phyloP scores from a whole-genome alignment of 2,797 vertebrate genomes.

The Sebastes kiyomatsui region DNA sequence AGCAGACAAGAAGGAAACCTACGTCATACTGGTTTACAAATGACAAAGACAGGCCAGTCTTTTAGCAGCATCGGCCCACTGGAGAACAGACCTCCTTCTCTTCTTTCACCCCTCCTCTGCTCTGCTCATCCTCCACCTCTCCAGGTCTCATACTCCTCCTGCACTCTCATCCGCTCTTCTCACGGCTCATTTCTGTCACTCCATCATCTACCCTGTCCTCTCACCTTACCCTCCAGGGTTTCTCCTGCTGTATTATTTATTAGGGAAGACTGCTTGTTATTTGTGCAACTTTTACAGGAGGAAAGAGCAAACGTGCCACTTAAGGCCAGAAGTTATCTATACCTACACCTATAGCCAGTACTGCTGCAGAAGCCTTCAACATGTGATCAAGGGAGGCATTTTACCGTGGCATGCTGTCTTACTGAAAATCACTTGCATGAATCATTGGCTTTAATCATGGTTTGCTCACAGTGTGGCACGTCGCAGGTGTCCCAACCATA shows the following conservation, averaged over 20 bases:
- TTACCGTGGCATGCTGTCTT: neutral
- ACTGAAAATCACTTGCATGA: neutral
- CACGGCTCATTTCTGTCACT: constrained; percentile 18
- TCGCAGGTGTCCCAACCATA: constrained; percentile 24
- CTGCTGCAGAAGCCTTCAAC: neutral
- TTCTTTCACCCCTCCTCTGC: constrained; percentile 7
- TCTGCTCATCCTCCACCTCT: constrained; percentile 17
- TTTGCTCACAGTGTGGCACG: neutral
- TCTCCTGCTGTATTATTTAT: constrained; percentile 61
- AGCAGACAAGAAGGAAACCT: constrained; percentile 25
- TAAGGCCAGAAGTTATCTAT: neutral
- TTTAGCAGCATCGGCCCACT: constrained; percentile 25
- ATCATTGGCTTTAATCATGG: neutral
- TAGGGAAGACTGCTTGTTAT: constrained; percentile 4
- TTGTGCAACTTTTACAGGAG: neutral
- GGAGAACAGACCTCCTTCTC: constrained; percentile 34
- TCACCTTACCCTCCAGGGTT: constrained; percentile 39
- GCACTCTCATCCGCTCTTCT: constrained; percentile 5
- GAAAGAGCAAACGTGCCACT: neutral
- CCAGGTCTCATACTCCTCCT: constrained; percentile 2
- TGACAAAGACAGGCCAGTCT: constrained; percentile 46
- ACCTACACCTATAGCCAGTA: neutral
- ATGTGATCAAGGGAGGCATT: neutral
- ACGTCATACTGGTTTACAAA: constrained; percentile 49
- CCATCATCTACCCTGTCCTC: constrained; percentile 28